Base-by-base conservation (phyloP, 2,797 vertebrate species). In the Corythornis leucogaster region DNA sequence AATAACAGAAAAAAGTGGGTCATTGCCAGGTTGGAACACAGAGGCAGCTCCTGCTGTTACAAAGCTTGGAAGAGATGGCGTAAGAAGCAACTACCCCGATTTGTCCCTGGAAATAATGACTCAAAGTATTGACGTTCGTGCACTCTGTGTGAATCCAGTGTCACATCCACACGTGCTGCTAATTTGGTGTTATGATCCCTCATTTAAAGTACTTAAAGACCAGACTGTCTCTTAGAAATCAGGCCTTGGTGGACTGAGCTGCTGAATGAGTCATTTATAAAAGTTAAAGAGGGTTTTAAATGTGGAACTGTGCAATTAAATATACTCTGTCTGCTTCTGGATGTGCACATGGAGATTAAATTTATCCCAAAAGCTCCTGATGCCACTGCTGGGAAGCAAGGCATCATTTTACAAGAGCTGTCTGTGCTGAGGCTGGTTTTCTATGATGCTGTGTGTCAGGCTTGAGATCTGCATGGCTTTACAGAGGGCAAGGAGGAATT, bases 281-380 rank as follows among this genome's bases (percentile, higher is more conserved):
- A 93, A 95, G 62, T 68, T 76, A 76, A 96, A 59, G 12, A 15
- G 57, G 84, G 45, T 74, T 76, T 91, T 87, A 64, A 85, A 94
- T 67, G 76, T 4, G 6, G 38, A 89, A 35, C 71, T 87, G 74
- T 19, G 76, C 45, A 82, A 38, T 62, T 38, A 89, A 74, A 78
- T 4, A 1, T 70, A 59, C 8, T 35, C 40, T 75, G 66, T 62
- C 73, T 51, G 69, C 67, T 92, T 91, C 92, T 89, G 68, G 50
- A 70, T 33, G 33, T 40, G 57, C 86, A 59, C n/a, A 22, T 14
- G 45, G 38, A 95, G 76, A 87, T 62, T 57, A 53, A 46, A 20
- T 71, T 91, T 79, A 80, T 80, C 58, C 77, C 77, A 20, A 46
- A 83, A 66, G 24, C 12, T 92, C 38, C 28, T 38, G 55, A 25